Evolutionary conservation across 2,113 vertebrate genomes (phyloP).

Genomic region (Forbesichthys agassizii): DNA sequence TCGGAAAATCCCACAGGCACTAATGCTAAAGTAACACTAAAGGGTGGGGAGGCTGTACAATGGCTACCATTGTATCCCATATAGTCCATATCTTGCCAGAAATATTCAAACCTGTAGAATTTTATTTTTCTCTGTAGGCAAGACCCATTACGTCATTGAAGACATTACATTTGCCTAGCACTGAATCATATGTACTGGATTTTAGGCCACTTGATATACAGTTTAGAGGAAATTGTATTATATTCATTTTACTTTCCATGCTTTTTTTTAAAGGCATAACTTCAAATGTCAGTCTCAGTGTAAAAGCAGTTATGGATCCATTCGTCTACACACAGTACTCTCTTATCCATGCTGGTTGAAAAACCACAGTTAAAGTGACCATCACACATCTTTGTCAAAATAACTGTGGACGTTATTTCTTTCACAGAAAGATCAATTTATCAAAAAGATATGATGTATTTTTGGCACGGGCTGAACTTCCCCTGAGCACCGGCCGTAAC

Average conservation of each 20-base stretch:
- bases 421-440: conserved; percentile 18
- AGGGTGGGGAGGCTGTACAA: neutral
- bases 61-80: neutral
- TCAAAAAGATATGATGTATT: conserved; percentile 26
- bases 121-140: neutral
- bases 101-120: neutral
- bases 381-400: conserved; percentile 1
- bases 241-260: neutral
- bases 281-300: conserved; percentile 8
- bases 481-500: neutral
- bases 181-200: conserved; percentile 1
- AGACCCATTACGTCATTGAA: conserved; percentile 3
- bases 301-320: no score
- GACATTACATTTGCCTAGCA: conserved; percentile 1
- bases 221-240: neutral
- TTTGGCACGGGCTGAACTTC: conserved; percentile 34
- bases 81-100: neutral
- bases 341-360: conserved; percentile 29
- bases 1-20: neutral
- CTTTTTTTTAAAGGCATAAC: neutral
- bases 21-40: neutral
- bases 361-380: conserved; percentile 27
- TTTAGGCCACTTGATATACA: neutral
- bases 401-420: conserved; percentile 30
- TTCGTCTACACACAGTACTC: neutral